phyloP scores from a whole-genome alignment of 2,888 invertebrate species.

The Apodemia hepburni region DNA sequence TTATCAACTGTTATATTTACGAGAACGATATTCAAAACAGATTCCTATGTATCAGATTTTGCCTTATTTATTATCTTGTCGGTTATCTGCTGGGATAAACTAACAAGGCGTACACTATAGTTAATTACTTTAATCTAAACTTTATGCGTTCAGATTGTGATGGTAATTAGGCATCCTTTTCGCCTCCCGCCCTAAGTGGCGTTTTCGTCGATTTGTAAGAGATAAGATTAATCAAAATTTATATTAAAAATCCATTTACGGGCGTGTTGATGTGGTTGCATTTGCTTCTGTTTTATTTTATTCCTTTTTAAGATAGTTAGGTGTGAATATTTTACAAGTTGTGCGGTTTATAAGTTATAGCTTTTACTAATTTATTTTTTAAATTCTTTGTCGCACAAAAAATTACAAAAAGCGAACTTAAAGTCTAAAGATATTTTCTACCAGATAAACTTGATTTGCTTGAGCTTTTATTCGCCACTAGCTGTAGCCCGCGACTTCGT shows the following conservation, averaged over 20 bases:
- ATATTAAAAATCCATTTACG: slow-evolving; percentile 42
- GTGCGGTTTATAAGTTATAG: background rate
- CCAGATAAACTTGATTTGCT: too few species aligned
- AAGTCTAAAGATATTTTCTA: too few species aligned
- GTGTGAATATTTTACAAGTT: slow-evolving; percentile 14
- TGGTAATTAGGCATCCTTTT: slow-evolving; percentile 60
- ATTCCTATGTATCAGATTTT: slow-evolving; percentile 47
- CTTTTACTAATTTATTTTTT: background rate
- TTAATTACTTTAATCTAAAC: slow-evolving; percentile 74
- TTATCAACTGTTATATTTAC: background rate
- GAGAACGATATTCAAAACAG: slow-evolving; percentile 18
- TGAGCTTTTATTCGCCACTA: too few species aligned
- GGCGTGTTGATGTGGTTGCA: slow-evolving; percentile 27
- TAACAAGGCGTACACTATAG: slow-evolving; percentile 50
- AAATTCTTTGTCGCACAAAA: too few species aligned
- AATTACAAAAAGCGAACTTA: too few species aligned
- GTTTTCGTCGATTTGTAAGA: slow-evolving; percentile 66
- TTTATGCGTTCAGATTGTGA: slow-evolving; percentile 74
- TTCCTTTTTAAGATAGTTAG: slow-evolving; percentile 15
- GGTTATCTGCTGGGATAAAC: slow-evolving; percentile 46
- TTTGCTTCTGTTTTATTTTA: slow-evolving; percentile 27
- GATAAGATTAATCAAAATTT: slow-evolving; percentile 56
- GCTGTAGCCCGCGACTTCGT: too few species aligned
- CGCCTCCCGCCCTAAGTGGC: slow-evolving; percentile 56
- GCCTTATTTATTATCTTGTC: slow-evolving; percentile 47